These are phyloP conservation scores for Centroberyx gerrardi DNA, from an alignment of 2,797 vertebrate species.

Conservation along the genomic window DNA sequence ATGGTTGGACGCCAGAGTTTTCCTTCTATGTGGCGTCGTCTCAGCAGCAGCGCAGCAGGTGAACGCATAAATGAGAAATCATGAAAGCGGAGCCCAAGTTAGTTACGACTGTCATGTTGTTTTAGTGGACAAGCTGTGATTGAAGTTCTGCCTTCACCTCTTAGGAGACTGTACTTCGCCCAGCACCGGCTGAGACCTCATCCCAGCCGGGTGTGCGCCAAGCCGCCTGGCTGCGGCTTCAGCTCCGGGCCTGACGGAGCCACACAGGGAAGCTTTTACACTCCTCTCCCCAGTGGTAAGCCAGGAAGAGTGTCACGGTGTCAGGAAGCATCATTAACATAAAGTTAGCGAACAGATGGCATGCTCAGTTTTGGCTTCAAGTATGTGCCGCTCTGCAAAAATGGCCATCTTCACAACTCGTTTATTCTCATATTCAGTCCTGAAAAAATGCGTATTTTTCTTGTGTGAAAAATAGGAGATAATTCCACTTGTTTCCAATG, in stretches of 20 bases:
- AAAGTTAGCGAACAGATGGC: neutral
- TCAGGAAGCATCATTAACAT: conserved; percentile 29
- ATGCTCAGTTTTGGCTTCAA: neutral
- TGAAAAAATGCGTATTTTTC: conserved; percentile 13
- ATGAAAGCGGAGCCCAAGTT: neutral
- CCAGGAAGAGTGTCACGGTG: neutral
- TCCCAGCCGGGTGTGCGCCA: conserved; percentile 91
- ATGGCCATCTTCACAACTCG: conserved; percentile 20
- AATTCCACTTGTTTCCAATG: conserved; percentile 19
- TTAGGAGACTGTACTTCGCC: conserved; percentile 94
- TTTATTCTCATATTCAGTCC: conserved; percentile 20
- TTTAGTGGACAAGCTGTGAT: conserved; percentile 30
- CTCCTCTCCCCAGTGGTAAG: conserved; percentile 81
- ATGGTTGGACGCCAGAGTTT: conserved; percentile 95
- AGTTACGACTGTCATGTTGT: conserved; percentile 13
- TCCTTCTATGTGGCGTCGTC: conserved; percentile 92
- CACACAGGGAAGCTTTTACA: conserved; percentile 92
- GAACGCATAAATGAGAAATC: conserved; percentile 46
- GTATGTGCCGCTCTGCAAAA: conserved; percentile 1
- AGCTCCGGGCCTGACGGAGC: conserved; percentile 91
- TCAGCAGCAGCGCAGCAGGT: conserved; percentile 92
- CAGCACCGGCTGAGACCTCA: conserved; percentile 93
- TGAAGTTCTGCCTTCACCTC: conserved; percentile 25
- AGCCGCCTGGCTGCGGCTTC: conserved; percentile 91
- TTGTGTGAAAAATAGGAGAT: neutral